Evolutionary conservation across 2,797 vertebrate species (phyloP), one percentile per base, ranked within the genome.

Genomic region (Channallabes apus): DNA sequence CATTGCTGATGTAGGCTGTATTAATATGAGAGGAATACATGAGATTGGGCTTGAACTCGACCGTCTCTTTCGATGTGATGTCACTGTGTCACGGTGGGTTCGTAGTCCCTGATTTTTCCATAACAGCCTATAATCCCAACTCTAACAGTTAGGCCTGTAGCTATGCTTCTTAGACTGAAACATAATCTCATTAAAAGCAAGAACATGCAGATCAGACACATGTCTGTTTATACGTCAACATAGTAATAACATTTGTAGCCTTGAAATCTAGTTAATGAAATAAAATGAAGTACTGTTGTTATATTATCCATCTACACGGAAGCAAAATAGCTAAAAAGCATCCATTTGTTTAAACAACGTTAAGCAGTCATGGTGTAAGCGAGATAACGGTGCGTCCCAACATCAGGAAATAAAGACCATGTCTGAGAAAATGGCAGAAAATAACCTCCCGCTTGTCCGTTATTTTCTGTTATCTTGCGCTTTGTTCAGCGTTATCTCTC

Each of bases 401-500:
- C n/a, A 20, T 17, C 7, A 27, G n/a, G 17, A 64, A 80, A 27
- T 27, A 46, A 80, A 80, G 24, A 2, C 2, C 56, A 24, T 7
- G 3, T 6, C 58, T 0, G 32, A 79, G 58, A 7, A 62, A 41
- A 62, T 2, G 24, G 24, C 61, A 64, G 78, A 64, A 80, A 80
- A 61, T 41, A 51, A 27, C 78, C 78, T 51, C 32, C 56, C 24
- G 27, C 76, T 78, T 59, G 20, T 59, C 59, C 14, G 22, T 80
- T 46, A 18, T 80, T 65, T 80, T 24, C 24, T n/a, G 35, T 65
- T 80, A 80, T 80, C 78, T 29, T 17, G 8, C 35, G 24, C 59
- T 80, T 65, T 80, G 78, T 80, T 51, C n/a, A 41, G 15, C 1
- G 78, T 65, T 58, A 83, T 83, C 68, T 75, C 76, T 75, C 82